phyloP scores from a whole-genome alignment of 2,113 vertebrate species.

The Strigops habroptila region DNA sequence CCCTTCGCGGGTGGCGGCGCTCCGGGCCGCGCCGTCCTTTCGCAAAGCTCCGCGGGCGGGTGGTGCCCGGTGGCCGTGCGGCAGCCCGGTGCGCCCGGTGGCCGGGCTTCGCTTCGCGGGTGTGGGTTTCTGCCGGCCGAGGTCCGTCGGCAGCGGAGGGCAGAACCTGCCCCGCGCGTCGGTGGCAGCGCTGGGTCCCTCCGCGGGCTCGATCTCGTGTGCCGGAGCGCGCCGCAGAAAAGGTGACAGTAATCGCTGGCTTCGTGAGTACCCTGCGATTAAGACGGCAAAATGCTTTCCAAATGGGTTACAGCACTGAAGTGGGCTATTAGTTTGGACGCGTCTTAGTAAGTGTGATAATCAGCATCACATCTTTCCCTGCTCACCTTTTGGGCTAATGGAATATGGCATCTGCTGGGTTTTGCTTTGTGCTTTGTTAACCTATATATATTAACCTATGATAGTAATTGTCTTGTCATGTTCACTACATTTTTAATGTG shows the following conservation, averaged over 20 bases:
- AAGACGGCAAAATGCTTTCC: not conserved
- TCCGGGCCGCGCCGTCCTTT: not conserved
- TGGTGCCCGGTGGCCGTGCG: not conserved
- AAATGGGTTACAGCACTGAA: not conserved
- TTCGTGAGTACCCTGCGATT: not conserved
- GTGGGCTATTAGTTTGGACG: not conserved
- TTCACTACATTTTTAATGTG: not conserved
- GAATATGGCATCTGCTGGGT: not conserved
- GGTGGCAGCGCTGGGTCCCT: rapidly evolving
- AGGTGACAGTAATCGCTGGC: not conserved
- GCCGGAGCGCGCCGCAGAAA: not conserved
- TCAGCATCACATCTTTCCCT: not conserved
- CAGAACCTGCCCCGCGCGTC: not conserved
- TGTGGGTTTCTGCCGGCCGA: rapidly evolving
- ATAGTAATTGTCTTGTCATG: not conserved
- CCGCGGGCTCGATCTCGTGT: not conserved
- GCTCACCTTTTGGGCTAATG: not conserved
- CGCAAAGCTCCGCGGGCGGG: not conserved
- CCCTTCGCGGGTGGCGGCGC: not conserved
- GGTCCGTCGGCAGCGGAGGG: rapidly evolving
- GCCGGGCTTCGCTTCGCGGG: not conserved
- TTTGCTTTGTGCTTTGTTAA: not conserved
- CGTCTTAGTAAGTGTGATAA: not conserved
- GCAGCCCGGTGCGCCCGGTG: not conserved
- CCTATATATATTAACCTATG: not conserved